Conservation (phyloP, 2,888 invertebrate genomes). For the Drymonia ruficornis region DNA sequence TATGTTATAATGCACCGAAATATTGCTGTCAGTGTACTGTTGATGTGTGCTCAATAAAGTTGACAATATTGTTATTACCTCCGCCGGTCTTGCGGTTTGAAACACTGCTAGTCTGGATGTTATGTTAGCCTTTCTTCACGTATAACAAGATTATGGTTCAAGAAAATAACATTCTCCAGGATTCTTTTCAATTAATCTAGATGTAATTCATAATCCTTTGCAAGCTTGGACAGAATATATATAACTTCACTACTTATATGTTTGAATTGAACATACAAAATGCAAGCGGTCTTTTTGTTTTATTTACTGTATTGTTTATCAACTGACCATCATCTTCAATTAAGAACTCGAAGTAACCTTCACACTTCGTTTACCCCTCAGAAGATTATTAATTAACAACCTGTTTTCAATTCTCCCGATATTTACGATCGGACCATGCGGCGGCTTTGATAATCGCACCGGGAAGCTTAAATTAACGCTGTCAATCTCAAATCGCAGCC, state of each 20-base stretch:
- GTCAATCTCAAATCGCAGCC: slow-evolving; percentile 35
- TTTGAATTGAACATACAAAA: not conserved
- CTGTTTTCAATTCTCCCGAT: slow-evolving; percentile 7
- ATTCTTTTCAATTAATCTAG: no score
- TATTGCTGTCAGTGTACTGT: not conserved
- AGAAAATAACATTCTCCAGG: not conserved
- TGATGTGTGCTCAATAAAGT: not conserved
- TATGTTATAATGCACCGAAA: slow-evolving; percentile 1
- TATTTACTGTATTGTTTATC: not conserved
- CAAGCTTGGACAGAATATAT: no score
- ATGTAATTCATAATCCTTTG: no score
- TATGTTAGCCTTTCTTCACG: not conserved
- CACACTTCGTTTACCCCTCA: slow-evolving; percentile 4
- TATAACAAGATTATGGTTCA: not conserved
- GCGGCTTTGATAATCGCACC: slow-evolving; percentile 4
- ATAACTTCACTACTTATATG: no score
- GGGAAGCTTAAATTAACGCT: slow-evolving; percentile 23
- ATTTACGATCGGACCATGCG: slow-evolving; percentile 10
- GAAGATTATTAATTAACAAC: slow-evolving; percentile 20
- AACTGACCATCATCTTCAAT: slow-evolving; percentile 2
- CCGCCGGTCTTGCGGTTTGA: not conserved
- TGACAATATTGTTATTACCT: slow-evolving; percentile 1
- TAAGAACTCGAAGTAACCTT: slow-evolving; percentile 2
- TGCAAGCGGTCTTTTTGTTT: not conserved
- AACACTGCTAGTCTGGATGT: not conserved